Base-by-base conservation (phyloP, 1,140 invertebrate genomes). In the Pemphigus obesinymphae region DNA sequence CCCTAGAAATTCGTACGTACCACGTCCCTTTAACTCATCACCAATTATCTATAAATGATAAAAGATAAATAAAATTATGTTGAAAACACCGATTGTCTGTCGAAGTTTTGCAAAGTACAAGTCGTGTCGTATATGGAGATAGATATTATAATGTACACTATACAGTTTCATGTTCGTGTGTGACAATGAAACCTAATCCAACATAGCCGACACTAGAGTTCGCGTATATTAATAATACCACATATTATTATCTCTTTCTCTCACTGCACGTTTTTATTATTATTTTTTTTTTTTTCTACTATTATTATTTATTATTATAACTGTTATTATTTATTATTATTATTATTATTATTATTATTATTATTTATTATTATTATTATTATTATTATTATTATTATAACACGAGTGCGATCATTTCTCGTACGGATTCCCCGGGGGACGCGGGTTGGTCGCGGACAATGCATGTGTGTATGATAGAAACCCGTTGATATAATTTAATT, bases 401-500 rank as follows among this genome's bases (percentile, higher is more conserved):
- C 70, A 17, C 43, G 43, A 11, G 68, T 26, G 68, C 68, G 68
- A 50, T 73, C 70, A 50, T 73, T 73, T 73, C 43, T 73, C 70
- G 70, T 73, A 5, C 70, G 43, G 50, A 50, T 70, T 73, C 70
- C 70, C 70, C 8, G n/a, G 17, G 66, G 70, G 20, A 34, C 45
- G 43, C 29, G 43, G 17, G 43, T 4, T 6, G 55, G 15, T 4
- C 23, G 40, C 10, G 70, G 66, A 45, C 66, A 23, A 29, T 50
- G 31, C 26, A 43, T 48, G 70, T 73, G 45, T 50, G 70, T 31
- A 20, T 45, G 70, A 50, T 20, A 68, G 40, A 50, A 73, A 73
- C 70, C 70, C 70, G 70, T 73, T 73, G 70, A 73, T 73, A 73
- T 73, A 73, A 73, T 73, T 73, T 73, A 73, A 73, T 73, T 73